These are phyloP conservation scores for Osmerus eperlanus DNA, from an alignment of 2,113 vertebrate genomes.

Conservation along the genomic window DNA sequence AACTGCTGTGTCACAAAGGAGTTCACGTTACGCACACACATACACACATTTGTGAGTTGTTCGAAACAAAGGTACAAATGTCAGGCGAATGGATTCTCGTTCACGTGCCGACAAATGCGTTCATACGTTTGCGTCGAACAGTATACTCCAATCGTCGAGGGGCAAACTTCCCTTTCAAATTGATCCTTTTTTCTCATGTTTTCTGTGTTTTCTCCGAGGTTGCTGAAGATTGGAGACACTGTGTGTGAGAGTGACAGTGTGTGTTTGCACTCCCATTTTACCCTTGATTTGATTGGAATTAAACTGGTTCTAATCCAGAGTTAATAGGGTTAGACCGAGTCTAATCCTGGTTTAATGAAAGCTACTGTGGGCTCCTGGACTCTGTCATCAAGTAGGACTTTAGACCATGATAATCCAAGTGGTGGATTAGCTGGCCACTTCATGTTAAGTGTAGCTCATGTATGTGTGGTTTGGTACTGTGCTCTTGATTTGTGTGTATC, in stretches of 20 bases:
- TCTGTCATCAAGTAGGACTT: constrained; percentile 57
- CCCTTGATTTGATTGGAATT: constrained; percentile 63
- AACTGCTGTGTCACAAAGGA: constrained; percentile 86
- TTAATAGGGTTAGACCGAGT: constrained; percentile 63
- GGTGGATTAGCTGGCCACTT: constrained; percentile 48
- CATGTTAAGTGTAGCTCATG: constrained; percentile 10
- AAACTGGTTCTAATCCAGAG: constrained; percentile 60
- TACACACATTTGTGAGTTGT: constrained; percentile 32
- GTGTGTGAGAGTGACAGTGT: too few species aligned
- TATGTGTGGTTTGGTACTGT: background rate
- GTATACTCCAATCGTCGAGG: constrained; percentile 2
- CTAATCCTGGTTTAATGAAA: constrained; percentile 96
- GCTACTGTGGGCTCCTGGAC: constrained; percentile 67
- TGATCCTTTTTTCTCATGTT: too few species aligned
- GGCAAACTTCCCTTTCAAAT: too few species aligned
- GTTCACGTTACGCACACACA: constrained; percentile 80
- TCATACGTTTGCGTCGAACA: background rate
- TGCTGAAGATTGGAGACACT: too few species aligned
- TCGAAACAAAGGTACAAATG: constrained; percentile 13
- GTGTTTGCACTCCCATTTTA: too few species aligned
- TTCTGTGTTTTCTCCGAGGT: too few species aligned
- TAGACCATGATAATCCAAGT: constrained; percentile 42
- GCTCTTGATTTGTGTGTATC: background rate
- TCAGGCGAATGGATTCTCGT: background rate
- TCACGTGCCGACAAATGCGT: constrained; percentile 9